phyloP scores from a whole-genome alignment of 2,113 vertebrate species.

The Petrocephalus zakoni region DNA sequence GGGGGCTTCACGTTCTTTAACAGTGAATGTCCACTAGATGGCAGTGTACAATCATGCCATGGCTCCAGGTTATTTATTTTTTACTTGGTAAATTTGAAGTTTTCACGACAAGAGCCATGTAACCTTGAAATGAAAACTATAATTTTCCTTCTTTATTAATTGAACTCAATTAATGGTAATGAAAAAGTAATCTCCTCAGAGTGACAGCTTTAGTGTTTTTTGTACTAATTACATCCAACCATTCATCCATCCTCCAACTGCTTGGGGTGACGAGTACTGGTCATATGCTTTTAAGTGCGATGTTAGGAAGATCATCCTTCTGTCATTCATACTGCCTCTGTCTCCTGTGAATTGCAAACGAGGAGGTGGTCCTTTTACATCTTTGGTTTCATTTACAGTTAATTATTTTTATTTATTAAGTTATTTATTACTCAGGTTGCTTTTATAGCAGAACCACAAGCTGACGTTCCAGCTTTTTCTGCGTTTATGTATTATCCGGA shows the following conservation, averaged over 20 bases:
- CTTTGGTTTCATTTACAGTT: not conserved
- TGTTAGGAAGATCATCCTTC: not conserved
- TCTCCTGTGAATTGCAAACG: not conserved
- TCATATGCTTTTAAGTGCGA: not conserved
- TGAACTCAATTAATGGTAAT: not conserved
- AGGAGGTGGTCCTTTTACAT: not conserved
- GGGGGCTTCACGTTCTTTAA: not conserved
- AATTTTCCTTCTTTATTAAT: not conserved
- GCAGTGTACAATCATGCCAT: not conserved
- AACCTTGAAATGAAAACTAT: not conserved
- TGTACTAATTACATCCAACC: not conserved
- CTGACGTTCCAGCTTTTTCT: not conserved
- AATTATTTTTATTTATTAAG: not conserved
- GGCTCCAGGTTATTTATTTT: not conserved
- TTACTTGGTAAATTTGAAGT: not conserved
- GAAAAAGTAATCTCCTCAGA: not conserved
- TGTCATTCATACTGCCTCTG: no score
- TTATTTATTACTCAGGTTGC: not conserved
- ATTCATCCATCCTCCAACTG: not conserved
- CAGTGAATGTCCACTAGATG: constrained; percentile 17
- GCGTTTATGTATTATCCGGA: not conserved
- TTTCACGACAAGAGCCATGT: not conserved
- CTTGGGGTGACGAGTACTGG: not conserved
- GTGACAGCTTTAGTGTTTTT: not conserved
- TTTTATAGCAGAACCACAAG: not conserved